Base-by-base conservation (phyloP, 2,888 invertebrate species). In the Drosophila diplacantha region DNA sequence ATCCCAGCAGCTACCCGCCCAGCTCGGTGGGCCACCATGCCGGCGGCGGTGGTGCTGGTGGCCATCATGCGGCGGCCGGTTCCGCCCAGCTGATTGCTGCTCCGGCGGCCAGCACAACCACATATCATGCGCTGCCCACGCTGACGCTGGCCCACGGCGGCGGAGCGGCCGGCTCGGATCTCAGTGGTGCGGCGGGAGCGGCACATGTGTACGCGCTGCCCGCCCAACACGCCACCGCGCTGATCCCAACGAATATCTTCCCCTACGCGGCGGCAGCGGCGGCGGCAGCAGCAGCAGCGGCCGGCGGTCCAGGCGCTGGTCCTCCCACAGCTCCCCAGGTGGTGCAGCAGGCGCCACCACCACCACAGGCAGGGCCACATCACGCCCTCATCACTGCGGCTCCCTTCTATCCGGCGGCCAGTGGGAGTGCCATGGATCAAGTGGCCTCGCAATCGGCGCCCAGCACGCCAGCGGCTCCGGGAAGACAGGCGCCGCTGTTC, bases 131-230 rank as follows among this genome's bases (percentile, higher is more conserved):
- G 71, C 67, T 86, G 64, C 86, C 86, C 54, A 84, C 86, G 53
- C 77, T 86, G 12, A 81, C 85, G 18, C 64, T 86, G 62, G 82
- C 86, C 55, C 77, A 81, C 47, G 75, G 84, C 44, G 78, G 83
- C 35, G 77, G 80, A 47, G 77, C 78, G 43, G 68, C 77, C 32
- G 76, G 75, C 41, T 52, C 70, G 71, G 86, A 85, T 85, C 83
- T 86, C 78, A 83, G 73, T 65, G 79, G 74, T 20, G 75, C 76
- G 39, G 75, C 76, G 37, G 70, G 78, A 31, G 80, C 83, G 55
- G 82, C 87, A 11, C 85, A 87, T 50, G 85, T 88, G 78, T 88
- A 88, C 66, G 85, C 88, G 59, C 75, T 88, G 74, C 87, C 88
- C 26, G 73, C 83, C 14, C 88, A 87, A 69, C 87, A 87, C 56